Base-by-base conservation (phyloP, 2,888 invertebrate genomes). In the Anthrax anthrax region DNA sequence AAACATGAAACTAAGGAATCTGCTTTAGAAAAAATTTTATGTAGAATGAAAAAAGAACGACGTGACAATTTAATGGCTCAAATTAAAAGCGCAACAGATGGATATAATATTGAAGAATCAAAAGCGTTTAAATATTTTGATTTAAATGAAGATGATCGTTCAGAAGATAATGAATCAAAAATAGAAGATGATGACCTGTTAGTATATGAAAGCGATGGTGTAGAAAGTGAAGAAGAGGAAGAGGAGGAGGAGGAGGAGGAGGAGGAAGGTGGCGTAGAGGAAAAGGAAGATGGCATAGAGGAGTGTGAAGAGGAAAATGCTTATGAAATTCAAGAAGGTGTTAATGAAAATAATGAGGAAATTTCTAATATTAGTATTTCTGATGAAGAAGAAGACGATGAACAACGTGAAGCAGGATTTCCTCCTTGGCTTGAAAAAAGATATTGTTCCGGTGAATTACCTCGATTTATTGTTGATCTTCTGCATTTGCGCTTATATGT, bases 381-480 rank as follows among this genome's bases (percentile, higher is more conserved):
- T 0, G 23, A 23, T 23, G 5, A 23, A 23, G 5, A 23, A 23
- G 45, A 47, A 17, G 18, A 42, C 14, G 55, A 54, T 19, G 57
- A 59, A 55, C 0, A 39, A 56, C 27, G 49, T 55, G 1, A 44
- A 44, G 8, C 14, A n/a, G 9, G 9, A 46, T 64, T 73, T 48
- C 80, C 83, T 0, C 59, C 67, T 6, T 84, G 84, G 82, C 79
- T 87, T 59, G 60, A 76, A 3, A 66, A 76, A 34, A 74, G 76
- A 49, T 77, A 81, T 48, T 71, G 76, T 38, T 64, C 65, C 4
- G 81, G 78, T 23, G 57, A 69, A 38, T 74, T 83, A 52, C 79
- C 86, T 0, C 70, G 79, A 10, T 72, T 74, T 49, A 78, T 83
- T 55, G 74, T 86, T 23, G 82, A 87, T 58, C 71, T 87, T 16